Conservation (phyloP, 2,113 vertebrate genomes). For the Ochotona curzoniae region DNA sequence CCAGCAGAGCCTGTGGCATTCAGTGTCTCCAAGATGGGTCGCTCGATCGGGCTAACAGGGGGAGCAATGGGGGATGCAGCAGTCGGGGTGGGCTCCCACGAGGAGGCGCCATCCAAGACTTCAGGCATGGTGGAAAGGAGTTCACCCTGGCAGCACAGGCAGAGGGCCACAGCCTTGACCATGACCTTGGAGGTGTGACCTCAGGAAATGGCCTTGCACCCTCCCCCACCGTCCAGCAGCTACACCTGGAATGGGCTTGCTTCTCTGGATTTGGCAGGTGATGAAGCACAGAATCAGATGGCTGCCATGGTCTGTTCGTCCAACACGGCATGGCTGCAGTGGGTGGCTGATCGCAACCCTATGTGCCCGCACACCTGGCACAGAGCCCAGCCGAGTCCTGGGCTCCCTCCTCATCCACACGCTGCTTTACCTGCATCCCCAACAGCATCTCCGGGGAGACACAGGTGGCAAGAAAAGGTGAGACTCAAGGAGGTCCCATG, state of each 20-base stretch:
- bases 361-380: not conserved
- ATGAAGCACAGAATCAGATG: not conserved
- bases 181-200: not conserved
- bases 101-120: not conserved
- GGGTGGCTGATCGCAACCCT: accelerated
- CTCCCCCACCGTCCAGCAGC: no score
- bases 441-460: not conserved
- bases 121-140: not conserved
- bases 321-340: not conserved
- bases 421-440: not conserved
- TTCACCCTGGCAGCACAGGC: not conserved
- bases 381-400: not conserved
- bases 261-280: no score
- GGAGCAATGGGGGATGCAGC: not conserved
- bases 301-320: no score
- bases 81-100: not conserved
- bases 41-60: not conserved
- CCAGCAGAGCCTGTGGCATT: not conserved
- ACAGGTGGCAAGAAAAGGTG: not conserved
- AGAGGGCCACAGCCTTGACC: not conserved
- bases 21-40: no score
- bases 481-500: not conserved
- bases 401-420: not conserved
- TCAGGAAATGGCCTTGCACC: not conserved
- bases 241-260: not conserved